Evolutionary conservation across 2,113 vertebrate genomes (phyloP), one percentile per base, ranked within the genome.

Genomic region (Grammomys surdaster): DNA sequence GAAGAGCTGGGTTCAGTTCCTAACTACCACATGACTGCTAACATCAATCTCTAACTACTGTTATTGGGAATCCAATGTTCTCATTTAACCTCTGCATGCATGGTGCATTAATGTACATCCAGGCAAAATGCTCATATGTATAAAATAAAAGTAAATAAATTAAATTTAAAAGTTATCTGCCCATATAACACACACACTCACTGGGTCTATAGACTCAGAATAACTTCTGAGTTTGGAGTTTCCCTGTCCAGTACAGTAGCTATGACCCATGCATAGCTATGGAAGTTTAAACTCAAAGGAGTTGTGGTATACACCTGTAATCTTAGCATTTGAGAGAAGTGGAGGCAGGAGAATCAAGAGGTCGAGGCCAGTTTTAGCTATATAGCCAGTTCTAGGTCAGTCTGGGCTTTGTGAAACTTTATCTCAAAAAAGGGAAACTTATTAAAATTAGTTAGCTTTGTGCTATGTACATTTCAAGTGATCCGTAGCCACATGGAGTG

Each of bases 361-460:
- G 11, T 36, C 31, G 36, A 65, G 60, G 28, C 51, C 33, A 58
- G 33, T 9, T 36, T 81, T 36, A 12, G 31, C 54, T n/a, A n/a
- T 54, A 81, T n/a, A 81, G 33, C 16, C 5, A 78, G 17, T n/a
- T 72, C 7, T 26, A 88, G 48, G 67, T 22, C 48, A 54, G 20
- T 11, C 48, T 88, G 24, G 67, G 46, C 86, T 86, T 36, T 46
- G 46, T 36, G 43, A 86, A 17, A 36, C 69, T 36, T 31, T 87
- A 22, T 46, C 19, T 85, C 40, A 31, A 65, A 86, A 58, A 86
- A 86, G 43, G 19, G 5, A 69, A 69, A 67, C 5, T 56, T 40
- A 82, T 76, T 91, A 69, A 56, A 94, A 91, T 88, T 60, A 86
- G 81, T 9, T 14, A 90, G 48, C n/a, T 89, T 81, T 81, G 26